Evolutionary conservation across 2,113 vertebrate species (phyloP).

Genomic region (Lepus europaeus): DNA sequence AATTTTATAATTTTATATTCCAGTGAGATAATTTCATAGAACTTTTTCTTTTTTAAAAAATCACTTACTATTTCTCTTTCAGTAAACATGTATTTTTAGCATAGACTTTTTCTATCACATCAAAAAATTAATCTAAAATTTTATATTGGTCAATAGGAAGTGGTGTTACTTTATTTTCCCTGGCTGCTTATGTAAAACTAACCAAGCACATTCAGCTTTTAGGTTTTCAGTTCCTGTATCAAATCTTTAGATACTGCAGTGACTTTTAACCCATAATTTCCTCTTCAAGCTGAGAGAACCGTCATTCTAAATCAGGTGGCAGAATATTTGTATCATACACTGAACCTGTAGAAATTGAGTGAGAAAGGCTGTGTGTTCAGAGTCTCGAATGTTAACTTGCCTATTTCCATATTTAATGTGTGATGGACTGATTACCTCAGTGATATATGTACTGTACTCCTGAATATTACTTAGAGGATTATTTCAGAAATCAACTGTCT

Average conservation of each 20-base stretch:
- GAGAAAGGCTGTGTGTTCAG: not conserved
- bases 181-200: not conserved
- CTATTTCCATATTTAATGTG: not conserved
- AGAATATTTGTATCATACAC: not conserved
- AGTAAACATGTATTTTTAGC: not conserved
- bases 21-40: conserved; percentile 14
- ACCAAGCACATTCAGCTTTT: not conserved
- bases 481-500: not conserved
- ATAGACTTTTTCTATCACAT: not conserved
- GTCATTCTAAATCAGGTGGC: not conserved
- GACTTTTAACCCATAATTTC: conserved; percentile 25
- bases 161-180: not conserved
- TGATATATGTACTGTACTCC: not conserved
- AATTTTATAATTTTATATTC: conserved; percentile 60
- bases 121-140: not conserved
- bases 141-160: not conserved
- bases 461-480: conserved; percentile 18
- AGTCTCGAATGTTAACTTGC: not conserved
- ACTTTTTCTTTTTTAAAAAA: not conserved
- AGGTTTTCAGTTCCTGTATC: not conserved
- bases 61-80: conserved; percentile 40
- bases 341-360: not conserved
- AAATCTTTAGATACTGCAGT: not conserved
- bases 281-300: not conserved
- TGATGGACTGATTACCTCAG: conserved; percentile 19